Evolutionary conservation across 2,888 invertebrate genomes (phyloP).

Genomic region (Cecidostiba fungosa): DNA sequence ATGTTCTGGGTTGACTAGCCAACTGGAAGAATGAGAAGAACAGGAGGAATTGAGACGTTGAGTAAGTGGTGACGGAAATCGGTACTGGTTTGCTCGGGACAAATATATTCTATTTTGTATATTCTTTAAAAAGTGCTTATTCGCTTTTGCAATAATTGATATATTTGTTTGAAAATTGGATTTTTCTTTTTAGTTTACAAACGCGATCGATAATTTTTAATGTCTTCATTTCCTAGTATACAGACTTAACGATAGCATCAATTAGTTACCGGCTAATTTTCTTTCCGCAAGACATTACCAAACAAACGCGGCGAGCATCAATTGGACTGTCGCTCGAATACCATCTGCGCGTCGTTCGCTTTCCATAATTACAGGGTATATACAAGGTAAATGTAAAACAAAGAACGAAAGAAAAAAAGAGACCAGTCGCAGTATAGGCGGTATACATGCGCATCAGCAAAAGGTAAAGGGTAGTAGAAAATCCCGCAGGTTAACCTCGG

Average conservation of each 20-base stretch:
- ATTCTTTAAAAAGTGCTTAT: too few species aligned
- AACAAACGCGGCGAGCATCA: neutral
- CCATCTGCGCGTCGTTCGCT: constrained; percentile 55
- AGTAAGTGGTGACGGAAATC: neutral
- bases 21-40: neutral
- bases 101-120: neutral
- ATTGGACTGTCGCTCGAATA: constrained; percentile 32
- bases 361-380: constrained; percentile 54
- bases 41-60: constrained; percentile 7
- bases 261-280: neutral
- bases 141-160: too few species aligned
- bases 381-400: neutral
- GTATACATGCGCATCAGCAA: neutral
- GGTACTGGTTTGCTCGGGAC: neutral
- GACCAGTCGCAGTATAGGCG: neutral
- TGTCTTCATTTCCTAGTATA: neutral
- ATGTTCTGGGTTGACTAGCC: neutral
- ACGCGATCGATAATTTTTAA: too few species aligned
- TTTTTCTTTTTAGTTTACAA: too few species aligned
- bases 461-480: constrained; percentile 48
- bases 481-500: constrained; percentile 56
- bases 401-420: constrained; percentile 14
- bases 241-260: neutral
- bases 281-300: neutral
- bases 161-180: too few species aligned